Percentiles rank a stretch among this genome's conserved stretches.
These are phyloP conservation scores for Mastacembelus armatus DNA, from an alignment of 2,797 vertebrate species.

Conservation along the genomic window DNA sequence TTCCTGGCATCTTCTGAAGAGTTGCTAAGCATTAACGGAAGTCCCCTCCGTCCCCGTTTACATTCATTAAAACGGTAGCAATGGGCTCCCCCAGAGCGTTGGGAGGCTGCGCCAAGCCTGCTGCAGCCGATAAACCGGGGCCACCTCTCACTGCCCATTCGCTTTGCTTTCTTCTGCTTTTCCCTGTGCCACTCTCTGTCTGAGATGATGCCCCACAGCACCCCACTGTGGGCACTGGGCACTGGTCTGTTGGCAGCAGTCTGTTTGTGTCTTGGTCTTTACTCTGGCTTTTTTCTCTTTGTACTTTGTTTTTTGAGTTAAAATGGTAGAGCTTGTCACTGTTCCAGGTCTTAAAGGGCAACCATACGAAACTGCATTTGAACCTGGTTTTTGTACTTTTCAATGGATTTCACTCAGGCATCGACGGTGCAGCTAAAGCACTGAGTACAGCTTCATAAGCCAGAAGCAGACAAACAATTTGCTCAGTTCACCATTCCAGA, in stretches of 20 bases:
- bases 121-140: constrained; percentile 80
- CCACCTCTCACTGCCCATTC: constrained; percentile 78
- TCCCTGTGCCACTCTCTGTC: constrained; percentile 59
- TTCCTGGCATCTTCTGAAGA: constrained; percentile 74
- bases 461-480: constrained; percentile 18
- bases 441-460: constrained; percentile 19
- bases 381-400: constrained; percentile 43
- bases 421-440: constrained; percentile 28
- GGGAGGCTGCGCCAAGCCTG: constrained; percentile 76
- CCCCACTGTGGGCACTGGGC: constrained; percentile 69
- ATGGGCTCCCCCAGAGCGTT: constrained; percentile 71
- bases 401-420: constrained; percentile 21
- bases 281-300: constrained; percentile 46
- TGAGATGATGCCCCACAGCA: constrained; percentile 71
- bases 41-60: constrained; percentile 80
- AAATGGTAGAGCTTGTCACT: constrained; percentile 51
- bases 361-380: constrained; percentile 47
- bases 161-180: constrained; percentile 74
- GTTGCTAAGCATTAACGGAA: constrained; percentile 69
- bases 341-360: constrained; percentile 63
- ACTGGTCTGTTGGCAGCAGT: constrained; percentile 65
- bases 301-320: constrained; percentile 52
- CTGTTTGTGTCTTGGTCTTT: constrained; percentile 59
- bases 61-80: constrained; percentile 82
- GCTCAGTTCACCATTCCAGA: constrained; percentile 5